phyloP scores from a whole-genome alignment of 2,888 invertebrate genomes.

The Caradrina clavipalpis region DNA sequence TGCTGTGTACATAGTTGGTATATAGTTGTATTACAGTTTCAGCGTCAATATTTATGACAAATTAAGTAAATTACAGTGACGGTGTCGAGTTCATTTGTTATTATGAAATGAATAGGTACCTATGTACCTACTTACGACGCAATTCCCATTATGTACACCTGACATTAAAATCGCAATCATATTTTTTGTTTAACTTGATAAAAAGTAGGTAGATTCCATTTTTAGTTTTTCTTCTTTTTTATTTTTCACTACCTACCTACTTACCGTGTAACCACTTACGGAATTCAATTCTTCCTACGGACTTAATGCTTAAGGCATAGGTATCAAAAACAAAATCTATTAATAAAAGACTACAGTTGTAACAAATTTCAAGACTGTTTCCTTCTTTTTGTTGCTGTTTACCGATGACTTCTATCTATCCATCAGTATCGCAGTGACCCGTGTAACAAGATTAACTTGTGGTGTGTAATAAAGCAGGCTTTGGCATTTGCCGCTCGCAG shows the following conservation, averaged over 20 bases:
- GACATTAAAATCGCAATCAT: constrained; percentile 66
- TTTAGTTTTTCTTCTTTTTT: constrained; percentile 12
- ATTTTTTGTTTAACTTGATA: constrained; percentile 28
- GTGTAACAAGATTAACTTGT: constrained; percentile 4
- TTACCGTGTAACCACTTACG: too few species aligned
- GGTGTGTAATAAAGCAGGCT: constrained; percentile 23
- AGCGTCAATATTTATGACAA: constrained; percentile 34
- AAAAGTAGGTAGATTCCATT: not conserved
- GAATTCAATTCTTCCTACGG: too few species aligned
- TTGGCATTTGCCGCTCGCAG: constrained; percentile 53
- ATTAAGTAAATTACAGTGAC: constrained; percentile 37
- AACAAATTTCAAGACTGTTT: not conserved
- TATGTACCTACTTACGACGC: constrained; percentile 70
- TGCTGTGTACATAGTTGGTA: constrained; percentile 4
- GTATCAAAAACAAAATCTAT: too few species aligned
- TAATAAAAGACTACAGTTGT: not conserved
- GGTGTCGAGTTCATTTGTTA: constrained; percentile 58
- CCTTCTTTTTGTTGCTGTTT: not conserved
- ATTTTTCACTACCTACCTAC: not conserved
- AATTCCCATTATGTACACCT: constrained; percentile 68
- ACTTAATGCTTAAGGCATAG: too few species aligned
- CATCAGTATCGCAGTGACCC: not conserved
- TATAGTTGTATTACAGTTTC: constrained; percentile 8
- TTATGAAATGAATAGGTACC: constrained; percentile 61
- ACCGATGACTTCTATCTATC: not conserved